Conservation (phyloP, 2,888 invertebrate genomes). For the Biston stratarius region DNA sequence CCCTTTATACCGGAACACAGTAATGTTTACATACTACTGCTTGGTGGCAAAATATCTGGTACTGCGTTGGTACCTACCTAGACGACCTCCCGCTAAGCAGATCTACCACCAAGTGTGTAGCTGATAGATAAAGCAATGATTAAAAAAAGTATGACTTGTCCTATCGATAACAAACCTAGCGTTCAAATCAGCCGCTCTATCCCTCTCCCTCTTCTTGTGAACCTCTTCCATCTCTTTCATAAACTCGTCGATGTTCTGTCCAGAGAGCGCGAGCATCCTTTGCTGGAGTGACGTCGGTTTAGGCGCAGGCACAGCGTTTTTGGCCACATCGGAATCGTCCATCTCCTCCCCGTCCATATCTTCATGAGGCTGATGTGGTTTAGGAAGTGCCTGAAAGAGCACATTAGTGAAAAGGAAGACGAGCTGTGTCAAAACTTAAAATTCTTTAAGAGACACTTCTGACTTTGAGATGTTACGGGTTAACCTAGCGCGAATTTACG, state of each 20-base stretch:
- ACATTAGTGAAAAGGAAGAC: neutral
- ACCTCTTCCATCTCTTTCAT: constrained; percentile 97
- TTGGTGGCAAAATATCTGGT: no score
- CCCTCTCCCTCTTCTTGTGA: constrained; percentile 91
- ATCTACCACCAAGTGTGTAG: no score
- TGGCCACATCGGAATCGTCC: constrained; percentile 55
- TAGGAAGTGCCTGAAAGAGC: constrained; percentile 35
- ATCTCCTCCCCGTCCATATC: constrained; percentile 67
- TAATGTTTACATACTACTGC: no score
- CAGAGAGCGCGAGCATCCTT: constrained; percentile 95
- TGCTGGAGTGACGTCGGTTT: constrained; percentile 94
- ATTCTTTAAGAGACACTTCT: no score
- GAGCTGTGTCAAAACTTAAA: neutral
- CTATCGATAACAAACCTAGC: constrained; percentile 66
- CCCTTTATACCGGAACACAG: no score
- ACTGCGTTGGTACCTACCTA: no score
- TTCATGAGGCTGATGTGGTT: constrained; percentile 35
- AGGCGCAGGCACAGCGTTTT: constrained; percentile 88
- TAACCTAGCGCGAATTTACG: no score
- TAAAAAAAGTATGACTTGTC: no score
- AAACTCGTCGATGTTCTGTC: constrained; percentile 96
- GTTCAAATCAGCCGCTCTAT: constrained; percentile 87
- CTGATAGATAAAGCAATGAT: no score
- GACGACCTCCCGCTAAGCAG: no score
- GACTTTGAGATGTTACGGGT: no score